Base-by-base conservation (phyloP, 2,888 invertebrate genomes). In the Parasteatoda lunata region DNA sequence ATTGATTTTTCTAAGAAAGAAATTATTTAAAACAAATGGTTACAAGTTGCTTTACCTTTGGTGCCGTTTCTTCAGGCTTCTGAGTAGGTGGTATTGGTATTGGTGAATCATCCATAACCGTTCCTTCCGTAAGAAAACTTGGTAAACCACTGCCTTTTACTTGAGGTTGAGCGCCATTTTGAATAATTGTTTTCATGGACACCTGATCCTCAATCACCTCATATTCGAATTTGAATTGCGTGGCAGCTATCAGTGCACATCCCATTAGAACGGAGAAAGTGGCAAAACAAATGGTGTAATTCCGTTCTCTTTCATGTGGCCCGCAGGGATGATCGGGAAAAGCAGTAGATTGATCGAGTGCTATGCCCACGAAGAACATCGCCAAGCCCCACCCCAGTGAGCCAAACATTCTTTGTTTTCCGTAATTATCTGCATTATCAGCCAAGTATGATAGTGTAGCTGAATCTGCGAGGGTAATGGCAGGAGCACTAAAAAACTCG, bases 261-360 rank as follows among this genome's bases (percentile, higher is more conserved):
- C 97, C 96, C 98, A 99, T 99, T 52, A 99, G 93, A 52, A 98
- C 96, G 30, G 97, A 97, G 93, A 99, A 99, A 71, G 98, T 97
- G 11, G 98, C 97, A 93, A 99, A 99, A 92, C 99, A 99, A 89
- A 99, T 97, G 59, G 97, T 98, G 93, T 99, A 99, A 93, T 99
- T 99, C 92, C 98, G 97, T 93, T 99, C 99, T 91, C 96, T 95
- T 88, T 94, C 94, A 91, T 96, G 96, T 7, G 97, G 96, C 0
- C 91, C 91, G 91, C 98, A 98, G 0, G 97, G 97, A 88, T 93
- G 93, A 65, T 92, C 91, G 48, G 97, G 96, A 92, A 99, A 99
- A 0, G 97, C 96, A 45, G 98, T 98, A 84, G 98, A 98, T 92
- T 98, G 97, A 93, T 99, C 99, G 88, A 99, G 93, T 2, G 97